Evolutionary conservation across 2,797 vertebrate species (phyloP), one percentile per base, ranked within the genome.

Genomic region (Myoxocephalus aenaeus): DNA sequence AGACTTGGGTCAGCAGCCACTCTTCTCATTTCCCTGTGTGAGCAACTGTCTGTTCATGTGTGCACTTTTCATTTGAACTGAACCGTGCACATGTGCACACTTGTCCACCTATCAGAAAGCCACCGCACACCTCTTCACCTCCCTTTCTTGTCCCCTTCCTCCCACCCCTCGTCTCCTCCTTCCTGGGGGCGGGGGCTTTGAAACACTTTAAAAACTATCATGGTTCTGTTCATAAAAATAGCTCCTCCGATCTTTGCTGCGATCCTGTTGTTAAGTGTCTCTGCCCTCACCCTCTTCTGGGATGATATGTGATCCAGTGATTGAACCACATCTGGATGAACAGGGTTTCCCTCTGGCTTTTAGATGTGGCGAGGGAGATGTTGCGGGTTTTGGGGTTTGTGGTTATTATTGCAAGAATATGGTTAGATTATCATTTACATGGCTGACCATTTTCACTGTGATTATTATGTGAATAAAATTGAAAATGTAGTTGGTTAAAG

Each of bases 1-100:
- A 87, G 85, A 89, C 87, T 87, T 89, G 79, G 76, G 81, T 91
- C 87, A 90, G 89, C 87, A 83, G 86, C 79, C 67, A 79, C 75
- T 91, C 69, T 70, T 82, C 87, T 82, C 65, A 65, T 59, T 83
- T 90, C 80, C 51, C 50, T 77, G 73, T 78, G 74, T 54, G 81
- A 75, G 69, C 53, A 66, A 80, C 80, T 72, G 73, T 85, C 65
- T 66, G 50, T 81, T 54, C 62, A 56, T 82, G 77, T 76, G 84
- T 70, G 72, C 32, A 67, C 75, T 73, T 83, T 83, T 64, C 65
- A 61, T 64, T 50, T 77, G 64, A 71, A 50, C 65, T 59, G n/a
- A 80, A 14, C 56, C 44, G 54, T 72, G 75, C 54, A n/a, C 12
- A 10, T 25, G 77, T 7, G 48, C 57, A 58, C 36, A 14, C 36